Base-by-base conservation (phyloP, 2,888 invertebrate species). In the Parthenolecanium corni region DNA sequence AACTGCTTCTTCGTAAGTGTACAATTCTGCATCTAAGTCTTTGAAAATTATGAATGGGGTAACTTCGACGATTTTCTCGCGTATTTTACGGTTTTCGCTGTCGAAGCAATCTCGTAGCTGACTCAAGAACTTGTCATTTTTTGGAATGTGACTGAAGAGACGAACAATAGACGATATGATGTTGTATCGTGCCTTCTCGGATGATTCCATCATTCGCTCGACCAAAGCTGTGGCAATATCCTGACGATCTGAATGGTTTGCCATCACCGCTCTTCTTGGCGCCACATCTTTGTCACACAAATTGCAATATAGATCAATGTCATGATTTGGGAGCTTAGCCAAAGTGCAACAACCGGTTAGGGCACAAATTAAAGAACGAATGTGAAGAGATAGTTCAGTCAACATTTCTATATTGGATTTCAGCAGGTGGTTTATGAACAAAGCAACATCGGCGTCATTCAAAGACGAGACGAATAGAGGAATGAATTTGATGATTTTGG, bases 41-140 rank as follows among this genome's bases (percentile, higher is more conserved):
- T 51, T 49, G 16, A 61, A 61, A 6, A 61, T 16, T 12, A 61
- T 4, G 16, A 49, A 12, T 1, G 61, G 61, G 6, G 51, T 51
- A 14, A 61, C 49, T 61, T 61, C 49, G 2, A 61, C 23, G n/a
- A 61, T 51, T 51, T 61, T 61, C n/a, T 23, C 31, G 12, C 20
- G 16, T 23, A 61, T 40, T 25, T 51, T 31, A 11, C 1, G 11
- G 6, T 51, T 18, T 14, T 23, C 16, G 16, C 40, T 49, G 3
- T 9, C 2, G 6, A 51, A 61, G 16, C 51, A 61, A 1, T 38
- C 31, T n/a, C 49, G 51, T 16, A 61, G 24, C n/a, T 49, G 49
- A 6, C 1, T 9, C 2, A 61, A 38, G n/a, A 61, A 49, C 14
- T 49, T 36, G 16, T 9, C 14, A 36, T 4, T 40, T 40, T 49